Evolutionary conservation across 35 echinoderm and acorn worm genomes (phyloP), one percentile per base, ranked within the genome.

Genomic region (Heliocidaris tuberculata): DNA sequence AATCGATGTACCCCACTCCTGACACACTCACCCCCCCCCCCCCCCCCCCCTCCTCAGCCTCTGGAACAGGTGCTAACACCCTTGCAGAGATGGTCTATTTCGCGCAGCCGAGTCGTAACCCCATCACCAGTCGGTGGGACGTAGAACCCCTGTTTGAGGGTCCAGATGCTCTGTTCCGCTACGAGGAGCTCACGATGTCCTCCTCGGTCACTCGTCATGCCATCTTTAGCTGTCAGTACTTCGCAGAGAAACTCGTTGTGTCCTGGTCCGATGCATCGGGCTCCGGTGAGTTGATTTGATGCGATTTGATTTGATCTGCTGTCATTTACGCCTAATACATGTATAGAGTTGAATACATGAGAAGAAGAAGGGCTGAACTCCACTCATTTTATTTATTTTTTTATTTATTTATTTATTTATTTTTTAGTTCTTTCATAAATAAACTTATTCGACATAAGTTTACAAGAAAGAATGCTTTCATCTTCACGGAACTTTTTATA

Each of bases 191-290:
- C n/a, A 31, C 95, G 17, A 91, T 97, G 6, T 47, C 31, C 1
- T 85, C 59, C 32, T 96, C 96, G 10, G 32, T 52, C 31, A 93
- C 95, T 30, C 94, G 94, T 9, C 59, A 95, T 49, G 95, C 95
- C 92, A 95, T 98, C 88, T 96, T 98, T 50, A 98, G 97, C 60
- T 96, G 96, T 5, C 96, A 97, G 65, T 98, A 98, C 94, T 98
- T 98, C 93, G 42, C 91, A 2, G 97, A 98, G 94, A 97, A 97
- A 93, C 94, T 98, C 27, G 96, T 97, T 3, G 94, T 96, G 85
- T 97, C 97, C 0, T 98, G 97, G 97, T 89, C 93, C 94, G 97
- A 98, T 87, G 96, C 50, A 10, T 52, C 50, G 50, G 50, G 50
- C 50, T 70, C 60, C 60, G 21, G 60, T 70, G 24, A 70, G 60